phyloP scores from a whole-genome alignment of 2,888 invertebrate genomes.

The Apotomis betuletana region DNA sequence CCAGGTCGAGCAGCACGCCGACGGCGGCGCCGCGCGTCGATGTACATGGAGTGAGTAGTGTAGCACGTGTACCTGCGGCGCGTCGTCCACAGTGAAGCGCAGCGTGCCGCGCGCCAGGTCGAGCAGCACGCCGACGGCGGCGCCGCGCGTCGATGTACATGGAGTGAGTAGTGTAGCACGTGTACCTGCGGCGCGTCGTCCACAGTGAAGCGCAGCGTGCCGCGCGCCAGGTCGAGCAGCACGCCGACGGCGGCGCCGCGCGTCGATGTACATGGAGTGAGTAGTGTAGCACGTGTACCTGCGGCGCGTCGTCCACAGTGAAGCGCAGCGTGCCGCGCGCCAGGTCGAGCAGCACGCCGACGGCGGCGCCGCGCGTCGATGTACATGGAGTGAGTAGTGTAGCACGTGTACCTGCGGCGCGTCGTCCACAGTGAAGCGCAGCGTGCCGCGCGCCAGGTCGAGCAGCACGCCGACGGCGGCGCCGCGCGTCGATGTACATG shows the following conservation, averaged over 20 bases:
- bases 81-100: conserved; percentile 95
- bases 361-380: conserved; percentile 88
- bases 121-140: no score
- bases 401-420: background rate
- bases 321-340: conserved; percentile 63
- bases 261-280: background rate
- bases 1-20: conserved; percentile 82
- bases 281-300: background rate
- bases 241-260: conserved; percentile 5
- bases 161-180: background rate
- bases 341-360: conserved; percentile 93
- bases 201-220: conserved; percentile 3
- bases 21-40: conserved; percentile 88
- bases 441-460: conserved; percentile 83
- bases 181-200: conserved; percentile 3
- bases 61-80: conserved; percentile 74
- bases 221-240: background rate
- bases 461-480: conserved; percentile 93
- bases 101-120: conserved; percentile 56
- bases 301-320: conserved; percentile 3
- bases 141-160: no score
- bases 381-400: background rate
- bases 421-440: conserved; percentile 54
- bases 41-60: no score
- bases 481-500: conserved; percentile 72